Evolutionary conservation across 92 coral and sea anemone species (phyloP).

Genomic region (Meandrina meandrites): DNA sequence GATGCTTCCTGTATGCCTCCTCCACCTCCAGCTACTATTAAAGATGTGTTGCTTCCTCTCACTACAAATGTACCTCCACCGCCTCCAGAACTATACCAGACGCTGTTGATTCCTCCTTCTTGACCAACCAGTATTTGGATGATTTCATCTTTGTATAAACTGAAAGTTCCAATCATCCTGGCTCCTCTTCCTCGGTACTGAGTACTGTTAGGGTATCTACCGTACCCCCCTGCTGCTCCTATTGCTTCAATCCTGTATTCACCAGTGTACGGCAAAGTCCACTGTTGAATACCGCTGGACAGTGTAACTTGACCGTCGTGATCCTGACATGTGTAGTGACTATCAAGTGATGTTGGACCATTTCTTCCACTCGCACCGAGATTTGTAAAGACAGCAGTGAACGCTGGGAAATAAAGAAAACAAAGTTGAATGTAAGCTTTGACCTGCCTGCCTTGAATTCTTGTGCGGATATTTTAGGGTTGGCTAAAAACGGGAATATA

Average conservation of each 20-base stretch:
- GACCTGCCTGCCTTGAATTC: conserved; percentile 26
- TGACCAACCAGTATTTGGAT: conserved; percentile 69
- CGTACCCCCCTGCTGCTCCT: conserved; percentile 65
- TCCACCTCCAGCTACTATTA: neutral
- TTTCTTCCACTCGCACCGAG: neutral
- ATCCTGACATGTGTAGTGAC: neutral
- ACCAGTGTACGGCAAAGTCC: conserved; percentile 17
- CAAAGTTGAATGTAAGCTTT: conserved; percentile 49
- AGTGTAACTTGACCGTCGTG: neutral
- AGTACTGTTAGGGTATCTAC: neutral
- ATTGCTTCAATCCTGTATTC: conserved; percentile 59
- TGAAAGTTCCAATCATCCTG: conserved; percentile 58
- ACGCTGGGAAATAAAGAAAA: conserved; percentile 24
- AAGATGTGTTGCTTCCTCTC: neutral
- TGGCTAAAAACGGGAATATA: too few species aligned
- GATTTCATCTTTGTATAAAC: conserved; percentile 13
- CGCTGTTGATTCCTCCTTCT: conserved; percentile 49
- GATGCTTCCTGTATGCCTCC: neutral
- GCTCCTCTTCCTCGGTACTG: conserved; percentile 62
- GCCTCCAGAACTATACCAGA: neutral
- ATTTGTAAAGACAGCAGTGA: neutral
- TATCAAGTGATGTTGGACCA: conserved; percentile 15
- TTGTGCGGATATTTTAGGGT: neutral
- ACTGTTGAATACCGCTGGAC: conserved; percentile 2
- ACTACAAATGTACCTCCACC: conserved; percentile 1